Percentiles rank a stretch among this genome's conserved stretches.
Evolutionary conservation across 2,797 vertebrate species (phyloP).

Genomic region (Hemitrygon akajei): DNA sequence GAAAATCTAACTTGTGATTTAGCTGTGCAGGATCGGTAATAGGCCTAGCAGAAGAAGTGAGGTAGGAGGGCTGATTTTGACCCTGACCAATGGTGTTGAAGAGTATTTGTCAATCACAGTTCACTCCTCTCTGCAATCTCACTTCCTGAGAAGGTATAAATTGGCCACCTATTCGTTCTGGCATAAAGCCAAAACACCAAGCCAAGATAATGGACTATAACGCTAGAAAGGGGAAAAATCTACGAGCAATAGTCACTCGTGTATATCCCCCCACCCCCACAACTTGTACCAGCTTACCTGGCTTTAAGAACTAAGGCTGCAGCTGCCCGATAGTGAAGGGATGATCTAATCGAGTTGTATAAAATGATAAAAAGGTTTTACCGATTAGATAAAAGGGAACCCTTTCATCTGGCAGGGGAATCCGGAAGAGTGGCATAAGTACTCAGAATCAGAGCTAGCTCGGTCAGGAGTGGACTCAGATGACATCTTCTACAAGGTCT

Average conservation of each 20-base stretch:
- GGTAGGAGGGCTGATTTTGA: background rate
- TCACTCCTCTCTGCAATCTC: background rate
- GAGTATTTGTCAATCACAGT: background rate
- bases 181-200: background rate
- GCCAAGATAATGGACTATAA: background rate
- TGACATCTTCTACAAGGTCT: background rate
- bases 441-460: background rate
- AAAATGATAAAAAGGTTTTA: background rate
- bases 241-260: background rate
- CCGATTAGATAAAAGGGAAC: background rate
- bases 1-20: background rate
- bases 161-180: background rate
- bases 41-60: background rate
- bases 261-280: background rate
- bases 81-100: background rate
- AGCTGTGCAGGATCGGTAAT: background rate
- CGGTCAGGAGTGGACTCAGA: background rate
- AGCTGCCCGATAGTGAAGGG: background rate
- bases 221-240: background rate
- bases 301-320: background rate
- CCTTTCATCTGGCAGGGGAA: background rate
- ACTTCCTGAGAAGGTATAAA: background rate
- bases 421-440: background rate
- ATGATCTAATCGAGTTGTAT: background rate
- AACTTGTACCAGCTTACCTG: background rate